Percentiles rank a stretch among this genome's conserved stretches.
These are phyloP conservation scores for Phalanger gymnotis DNA, from an alignment of 2,797 vertebrate genomes.

Conservation along the genomic window DNA sequence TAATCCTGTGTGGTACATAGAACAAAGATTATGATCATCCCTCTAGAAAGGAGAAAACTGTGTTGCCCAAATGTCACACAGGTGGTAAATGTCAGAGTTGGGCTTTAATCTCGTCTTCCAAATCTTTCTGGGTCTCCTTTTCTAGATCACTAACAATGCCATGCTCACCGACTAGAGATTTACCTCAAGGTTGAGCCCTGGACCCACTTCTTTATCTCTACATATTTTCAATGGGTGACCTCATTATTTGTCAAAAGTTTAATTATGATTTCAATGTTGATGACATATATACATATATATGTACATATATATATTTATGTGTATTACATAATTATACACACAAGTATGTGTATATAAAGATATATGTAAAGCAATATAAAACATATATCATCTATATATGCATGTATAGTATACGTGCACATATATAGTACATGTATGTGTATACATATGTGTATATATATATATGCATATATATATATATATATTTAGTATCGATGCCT, in stretches of 20 bases:
- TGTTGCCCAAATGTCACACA: not conserved
- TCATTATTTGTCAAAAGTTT: no score
- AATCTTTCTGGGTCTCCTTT: not conserved
- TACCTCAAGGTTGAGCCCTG: not conserved
- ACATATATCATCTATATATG: no score
- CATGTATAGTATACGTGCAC: no score
- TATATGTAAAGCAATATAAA: not conserved
- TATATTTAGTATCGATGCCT: not conserved
- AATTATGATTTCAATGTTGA: not conserved
- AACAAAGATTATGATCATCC: not conserved
- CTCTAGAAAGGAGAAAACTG: not conserved
- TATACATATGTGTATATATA: accelerated
- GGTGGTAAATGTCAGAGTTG: not conserved
- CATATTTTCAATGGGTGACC: no score
- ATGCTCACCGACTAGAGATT: not conserved
- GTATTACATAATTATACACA: no score
- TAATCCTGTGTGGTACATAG: not conserved
- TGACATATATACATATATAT: not conserved
- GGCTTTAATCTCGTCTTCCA: not conserved
- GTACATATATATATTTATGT: no score
- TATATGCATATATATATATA: not conserved
- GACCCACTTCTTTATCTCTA: not conserved
- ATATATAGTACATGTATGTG: no score
- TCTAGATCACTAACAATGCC: not conserved
- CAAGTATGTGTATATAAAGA: not conserved